Evolutionary conservation across 2,797 vertebrate genomes (phyloP).

Genomic region (Catamblyrhynchus diadema): DNA sequence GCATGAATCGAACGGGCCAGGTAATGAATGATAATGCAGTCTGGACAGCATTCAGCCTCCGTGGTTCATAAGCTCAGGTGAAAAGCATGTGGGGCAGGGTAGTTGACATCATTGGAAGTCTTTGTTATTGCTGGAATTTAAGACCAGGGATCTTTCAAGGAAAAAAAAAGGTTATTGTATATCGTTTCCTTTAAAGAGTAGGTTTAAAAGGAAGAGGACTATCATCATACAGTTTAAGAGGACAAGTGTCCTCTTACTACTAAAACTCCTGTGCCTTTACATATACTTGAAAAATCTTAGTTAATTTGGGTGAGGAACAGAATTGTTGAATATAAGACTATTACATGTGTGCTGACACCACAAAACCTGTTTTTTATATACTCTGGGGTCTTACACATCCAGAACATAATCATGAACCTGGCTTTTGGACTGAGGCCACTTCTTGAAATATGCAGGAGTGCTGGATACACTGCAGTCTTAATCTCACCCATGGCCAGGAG

Average conservation of each 20-base stretch:
- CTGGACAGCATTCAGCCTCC: not conserved
- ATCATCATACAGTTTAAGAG: not conserved
- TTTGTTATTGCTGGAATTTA: not conserved
- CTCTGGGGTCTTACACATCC: not conserved
- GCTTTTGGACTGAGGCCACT: not conserved
- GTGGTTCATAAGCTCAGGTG: not conserved
- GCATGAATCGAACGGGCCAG: fast-evolving
- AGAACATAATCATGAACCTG: not conserved
- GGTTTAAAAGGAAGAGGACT: not conserved
- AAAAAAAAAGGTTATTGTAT: not conserved
- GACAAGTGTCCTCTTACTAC: not conserved
- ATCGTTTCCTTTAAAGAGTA: not conserved
- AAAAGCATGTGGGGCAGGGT: not conserved
- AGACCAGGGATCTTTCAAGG: not conserved
- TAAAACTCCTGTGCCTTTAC: not conserved
- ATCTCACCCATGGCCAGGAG: not conserved
- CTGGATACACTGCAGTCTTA: not conserved
- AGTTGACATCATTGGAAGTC: not conserved
- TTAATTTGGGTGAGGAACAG: not conserved
- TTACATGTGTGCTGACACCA: not conserved
- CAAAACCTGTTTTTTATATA: not conserved
- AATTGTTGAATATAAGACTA: not conserved
- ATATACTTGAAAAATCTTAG: not conserved
- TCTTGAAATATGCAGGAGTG: not conserved
- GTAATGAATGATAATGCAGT: not conserved